Evolutionary conservation across 2,888 invertebrate species (phyloP), one percentile per base, ranked within the genome.

Genomic region (Phyto melanocephala): DNA sequence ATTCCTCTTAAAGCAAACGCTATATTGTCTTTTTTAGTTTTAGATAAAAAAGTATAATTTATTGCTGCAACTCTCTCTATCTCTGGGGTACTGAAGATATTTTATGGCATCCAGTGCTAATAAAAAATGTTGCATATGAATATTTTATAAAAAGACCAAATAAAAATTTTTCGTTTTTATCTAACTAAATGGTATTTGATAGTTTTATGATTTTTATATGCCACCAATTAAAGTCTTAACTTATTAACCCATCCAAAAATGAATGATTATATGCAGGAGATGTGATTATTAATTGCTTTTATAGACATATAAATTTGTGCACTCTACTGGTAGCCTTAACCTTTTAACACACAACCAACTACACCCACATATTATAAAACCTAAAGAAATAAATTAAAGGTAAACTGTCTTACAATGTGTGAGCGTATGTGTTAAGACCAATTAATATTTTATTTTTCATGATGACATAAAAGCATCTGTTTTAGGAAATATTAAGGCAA

Each of bases 171-270:
- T 68, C 35, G 13, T 40, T 6, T 1, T 3, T 28, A 5, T 28
- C 6, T 28, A 28, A 28, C 6, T 35, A 11, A 40, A 24, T 28
- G 52, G 17, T 74, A 50, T 60, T 76, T 62, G 42, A 74, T 56
- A 45, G 15, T 22, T 54, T 63, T 45, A 37, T 56, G 28, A 40
- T 28, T 47, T 63, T 47, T 24, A 33, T 40, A 54, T 56, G n/a
- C 47, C 22, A 37, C n/a, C 24, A 71, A 40, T 79, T 60, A 45
- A 45, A 54, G 50, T 35, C 60, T 79, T 45, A 58, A 58, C 28
- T 35, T 70, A 45, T 70, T 75, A 81, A 75, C 74, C 65, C 74
- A 37, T 60, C 45, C 11, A 10, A n/a, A 15, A 13, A 17, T 33
- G 10, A 10, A n/a, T 24, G 24, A 54, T 15, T 24, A 20, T 8